Evolutionary conservation across 2,797 vertebrate genomes (phyloP).

Genomic region (Petrocephalus sullivani): DNA sequence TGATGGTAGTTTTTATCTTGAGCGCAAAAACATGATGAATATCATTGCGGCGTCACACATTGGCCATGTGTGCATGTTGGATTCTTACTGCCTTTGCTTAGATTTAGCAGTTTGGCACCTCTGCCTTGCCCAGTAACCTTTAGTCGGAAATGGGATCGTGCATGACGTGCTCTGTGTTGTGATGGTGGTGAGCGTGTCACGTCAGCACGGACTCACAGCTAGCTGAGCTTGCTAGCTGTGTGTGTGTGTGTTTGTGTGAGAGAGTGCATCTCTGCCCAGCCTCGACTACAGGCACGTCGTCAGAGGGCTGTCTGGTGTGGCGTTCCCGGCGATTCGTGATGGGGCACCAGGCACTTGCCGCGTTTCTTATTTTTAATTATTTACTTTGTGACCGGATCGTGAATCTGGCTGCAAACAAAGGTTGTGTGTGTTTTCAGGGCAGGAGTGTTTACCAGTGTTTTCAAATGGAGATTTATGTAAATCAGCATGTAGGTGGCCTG

Average conservation of each 20-base stretch:
- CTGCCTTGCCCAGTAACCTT: background rate
- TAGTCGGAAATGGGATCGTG: background rate
- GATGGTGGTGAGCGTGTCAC: background rate
- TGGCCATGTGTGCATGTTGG: background rate
- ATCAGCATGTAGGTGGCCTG: background rate
- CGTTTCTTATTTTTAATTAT: background rate
- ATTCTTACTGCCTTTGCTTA: background rate
- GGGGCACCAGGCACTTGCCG: background rate
- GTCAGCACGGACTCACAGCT: background rate
- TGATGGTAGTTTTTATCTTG: background rate
- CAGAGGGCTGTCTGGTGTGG: background rate
- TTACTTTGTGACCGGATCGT: background rate
- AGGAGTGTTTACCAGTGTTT: background rate
- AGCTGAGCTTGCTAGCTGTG: background rate
- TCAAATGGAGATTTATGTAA: slow-evolving; percentile 5
- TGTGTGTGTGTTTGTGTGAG: background rate
- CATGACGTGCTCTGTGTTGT: background rate
- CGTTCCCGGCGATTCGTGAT: background rate
- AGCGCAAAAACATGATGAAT: background rate
- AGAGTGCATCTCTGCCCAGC: background rate
- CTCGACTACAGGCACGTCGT: background rate
- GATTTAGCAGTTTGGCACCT: background rate
- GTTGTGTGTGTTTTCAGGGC: background rate
- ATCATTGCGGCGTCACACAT: background rate
- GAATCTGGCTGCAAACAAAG: background rate